Conservation (phyloP, 1,140 invertebrate species). For the Brachionus manjavacas region DNA sequence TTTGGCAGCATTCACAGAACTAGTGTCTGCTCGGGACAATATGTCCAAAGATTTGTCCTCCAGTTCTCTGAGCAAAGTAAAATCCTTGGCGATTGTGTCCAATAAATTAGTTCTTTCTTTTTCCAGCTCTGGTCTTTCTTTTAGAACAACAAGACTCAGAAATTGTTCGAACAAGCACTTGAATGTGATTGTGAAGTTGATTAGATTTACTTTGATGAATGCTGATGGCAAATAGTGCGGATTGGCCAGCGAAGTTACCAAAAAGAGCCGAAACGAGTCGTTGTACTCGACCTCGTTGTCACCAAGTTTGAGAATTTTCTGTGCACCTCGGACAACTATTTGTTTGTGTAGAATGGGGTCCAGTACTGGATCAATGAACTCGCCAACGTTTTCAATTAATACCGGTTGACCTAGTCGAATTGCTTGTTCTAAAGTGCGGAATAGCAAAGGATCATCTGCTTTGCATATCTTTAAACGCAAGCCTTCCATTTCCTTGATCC, state of each 20-base stretch:
- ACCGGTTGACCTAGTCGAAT: slow-evolving; percentile 58
- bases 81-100: slow-evolving; percentile 53
- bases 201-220: slow-evolving; percentile 38
- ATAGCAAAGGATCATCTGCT: slow-evolving; percentile 50
- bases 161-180: slow-evolving; percentile 56
- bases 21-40: slow-evolving; percentile 51
- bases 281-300: slow-evolving; percentile 57
- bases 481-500: slow-evolving; percentile 53
- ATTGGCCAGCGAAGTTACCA: slow-evolving; percentile 55
- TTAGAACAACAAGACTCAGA: slow-evolving; percentile 51
- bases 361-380: slow-evolving; percentile 56
- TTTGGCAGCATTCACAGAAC: slow-evolving; percentile 45
- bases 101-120: slow-evolving; percentile 51
- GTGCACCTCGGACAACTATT: slow-evolving; percentile 45
- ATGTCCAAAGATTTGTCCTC: slow-evolving; percentile 55
- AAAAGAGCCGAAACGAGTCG: slow-evolving; percentile 56
- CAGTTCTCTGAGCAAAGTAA: slow-evolving; percentile 50
- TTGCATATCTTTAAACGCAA: slow-evolving; percentile 48
- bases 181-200: slow-evolving; percentile 58
- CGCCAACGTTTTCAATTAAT: slow-evolving; percentile 56
- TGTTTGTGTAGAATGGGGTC: slow-evolving; percentile 56
- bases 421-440: slow-evolving; percentile 56
- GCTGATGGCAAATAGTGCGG: slow-evolving; percentile 58
- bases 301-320: slow-evolving; percentile 51
- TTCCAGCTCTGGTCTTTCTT: slow-evolving; percentile 55